Evolutionary conservation across 1,140 invertebrate species (phyloP).

Genomic region (Brachionus calyciflorus): DNA sequence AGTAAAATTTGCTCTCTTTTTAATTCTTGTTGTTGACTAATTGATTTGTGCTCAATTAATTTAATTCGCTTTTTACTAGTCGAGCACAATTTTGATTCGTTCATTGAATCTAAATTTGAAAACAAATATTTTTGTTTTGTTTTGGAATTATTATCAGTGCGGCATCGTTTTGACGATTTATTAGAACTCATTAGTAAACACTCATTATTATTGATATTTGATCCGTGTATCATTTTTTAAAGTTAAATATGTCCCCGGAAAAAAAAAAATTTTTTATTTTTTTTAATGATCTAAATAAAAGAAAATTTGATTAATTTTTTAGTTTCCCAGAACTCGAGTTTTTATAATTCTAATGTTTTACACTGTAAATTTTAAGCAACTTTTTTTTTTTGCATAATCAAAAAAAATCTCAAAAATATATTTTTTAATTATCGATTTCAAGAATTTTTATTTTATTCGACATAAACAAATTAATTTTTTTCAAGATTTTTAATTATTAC

Average conservation of each 20-base stretch:
- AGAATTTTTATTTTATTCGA: not conserved
- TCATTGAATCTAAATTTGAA: not conserved
- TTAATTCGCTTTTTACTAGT: not conserved
- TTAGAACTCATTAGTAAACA: constrained; percentile 27
- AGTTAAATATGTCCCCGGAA: constrained; percentile 15
- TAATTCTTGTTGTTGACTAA: not conserved
- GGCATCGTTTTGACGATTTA: constrained; percentile 20
- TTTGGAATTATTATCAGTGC: not conserved
- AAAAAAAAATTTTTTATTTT: not conserved
- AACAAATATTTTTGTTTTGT: not conserved
- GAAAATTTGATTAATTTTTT: constrained; percentile 2
- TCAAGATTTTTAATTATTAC: not conserved
- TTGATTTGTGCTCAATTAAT: not conserved
- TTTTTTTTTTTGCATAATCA: not conserved
- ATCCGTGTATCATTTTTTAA: constrained; percentile 38
- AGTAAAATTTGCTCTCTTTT: too few species aligned
- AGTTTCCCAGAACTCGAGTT: not conserved
- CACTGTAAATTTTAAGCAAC: too few species aligned
- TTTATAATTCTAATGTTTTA: not conserved
- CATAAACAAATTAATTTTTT: constrained; percentile 32
- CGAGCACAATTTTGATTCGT: constrained; percentile 15
- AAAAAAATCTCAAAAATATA: not conserved
- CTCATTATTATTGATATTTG: constrained; percentile 13
- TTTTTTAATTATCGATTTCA: constrained; percentile 26
- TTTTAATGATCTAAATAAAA: not conserved